Percentiles rank a stretch among this genome's conserved stretches.
These are phyloP conservation scores for Perca schrenkii DNA, from an alignment of 2,113 vertebrate species.

Conservation along the genomic window DNA sequence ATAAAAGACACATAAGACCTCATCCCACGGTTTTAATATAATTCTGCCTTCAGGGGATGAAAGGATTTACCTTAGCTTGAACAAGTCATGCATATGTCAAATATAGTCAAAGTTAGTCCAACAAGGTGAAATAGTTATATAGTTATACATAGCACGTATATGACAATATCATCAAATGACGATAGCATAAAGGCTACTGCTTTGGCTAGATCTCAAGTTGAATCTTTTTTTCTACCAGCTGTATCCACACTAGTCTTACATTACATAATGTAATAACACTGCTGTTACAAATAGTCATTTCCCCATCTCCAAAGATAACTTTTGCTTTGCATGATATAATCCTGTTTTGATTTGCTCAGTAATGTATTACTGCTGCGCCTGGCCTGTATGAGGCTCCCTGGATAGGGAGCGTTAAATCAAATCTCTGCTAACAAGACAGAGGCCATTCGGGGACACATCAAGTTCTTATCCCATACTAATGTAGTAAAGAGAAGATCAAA, in stretches of 20 bases:
- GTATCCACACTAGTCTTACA: neutral
- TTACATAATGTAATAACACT: constrained; percentile 14
- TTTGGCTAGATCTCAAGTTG: neutral
- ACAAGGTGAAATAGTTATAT: constrained; percentile 3
- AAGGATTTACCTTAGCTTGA: constrained; percentile 14
- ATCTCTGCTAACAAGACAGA: constrained; percentile 54
- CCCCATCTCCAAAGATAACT: constrained; percentile 34
- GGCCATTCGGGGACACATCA: constrained; percentile 52
- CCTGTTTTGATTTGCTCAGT: constrained; percentile 48
- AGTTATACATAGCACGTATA: neutral
- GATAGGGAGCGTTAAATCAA: constrained; percentile 37
- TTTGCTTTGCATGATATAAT: constrained; percentile 35
- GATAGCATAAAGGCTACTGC: neutral
- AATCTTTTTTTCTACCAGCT: neutral
- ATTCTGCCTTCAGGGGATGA: neutral
- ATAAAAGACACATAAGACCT: constrained; percentile 5
- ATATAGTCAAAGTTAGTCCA: neutral
- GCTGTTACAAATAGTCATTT: constrained; percentile 34
- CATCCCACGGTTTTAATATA: constrained; percentile 9
- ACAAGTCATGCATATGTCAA: constrained; percentile 14
- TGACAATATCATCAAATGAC: neutral
- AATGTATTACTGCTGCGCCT: constrained; percentile 9
- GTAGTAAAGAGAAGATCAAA: constrained; percentile 55
- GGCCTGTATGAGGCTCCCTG: constrained; percentile 26
- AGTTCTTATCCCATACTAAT: constrained; percentile 47